These are phyloP conservation scores for Danio jaintianensis DNA, from an alignment of 2,797 vertebrate genomes.

Conservation along the genomic window DNA sequence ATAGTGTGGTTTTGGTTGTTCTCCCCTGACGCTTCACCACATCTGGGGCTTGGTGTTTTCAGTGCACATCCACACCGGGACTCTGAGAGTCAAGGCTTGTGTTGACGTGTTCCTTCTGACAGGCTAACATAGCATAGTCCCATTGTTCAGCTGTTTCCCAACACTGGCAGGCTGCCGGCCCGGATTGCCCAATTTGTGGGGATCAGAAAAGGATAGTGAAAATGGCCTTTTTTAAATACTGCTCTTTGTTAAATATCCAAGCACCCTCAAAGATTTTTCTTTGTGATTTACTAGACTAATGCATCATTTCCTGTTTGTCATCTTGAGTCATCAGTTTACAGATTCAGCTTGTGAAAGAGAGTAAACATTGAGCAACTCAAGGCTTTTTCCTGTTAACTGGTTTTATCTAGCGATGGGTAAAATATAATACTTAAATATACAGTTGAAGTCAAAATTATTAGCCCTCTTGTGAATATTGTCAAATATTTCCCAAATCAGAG, in stretches of 20 bases:
- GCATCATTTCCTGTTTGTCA: neutral
- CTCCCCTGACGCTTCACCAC: neutral
- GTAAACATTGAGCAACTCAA: neutral
- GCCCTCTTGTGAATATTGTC: no score
- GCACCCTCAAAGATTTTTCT: neutral
- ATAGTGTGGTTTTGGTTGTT: conserved; percentile 1
- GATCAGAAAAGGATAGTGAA: neutral
- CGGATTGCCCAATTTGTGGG: conserved; percentile 48
- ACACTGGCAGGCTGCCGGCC: neutral
- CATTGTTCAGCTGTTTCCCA: conserved; percentile 41
- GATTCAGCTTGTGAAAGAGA: neutral
- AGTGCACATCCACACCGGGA: neutral
- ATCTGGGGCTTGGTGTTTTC: conserved; percentile 16
- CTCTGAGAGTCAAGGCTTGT: conserved; percentile 5
- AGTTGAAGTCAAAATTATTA: no score
- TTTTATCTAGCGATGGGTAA: no score
- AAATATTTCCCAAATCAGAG: no score
- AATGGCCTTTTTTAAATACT: neutral
- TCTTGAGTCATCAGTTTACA: conserved; percentile 17
- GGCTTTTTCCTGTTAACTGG: no score
- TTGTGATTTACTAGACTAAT: conserved; percentile 6
- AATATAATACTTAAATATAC: no score
- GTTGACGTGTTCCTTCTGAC: conserved; percentile 34
- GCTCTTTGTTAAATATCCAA: neutral
- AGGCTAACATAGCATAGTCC: conserved; percentile 24